These are phyloP conservation scores for Urocyon cinereoargenteus DNA, from an alignment of 2,797 vertebrate species.

Conservation along the genomic window DNA sequence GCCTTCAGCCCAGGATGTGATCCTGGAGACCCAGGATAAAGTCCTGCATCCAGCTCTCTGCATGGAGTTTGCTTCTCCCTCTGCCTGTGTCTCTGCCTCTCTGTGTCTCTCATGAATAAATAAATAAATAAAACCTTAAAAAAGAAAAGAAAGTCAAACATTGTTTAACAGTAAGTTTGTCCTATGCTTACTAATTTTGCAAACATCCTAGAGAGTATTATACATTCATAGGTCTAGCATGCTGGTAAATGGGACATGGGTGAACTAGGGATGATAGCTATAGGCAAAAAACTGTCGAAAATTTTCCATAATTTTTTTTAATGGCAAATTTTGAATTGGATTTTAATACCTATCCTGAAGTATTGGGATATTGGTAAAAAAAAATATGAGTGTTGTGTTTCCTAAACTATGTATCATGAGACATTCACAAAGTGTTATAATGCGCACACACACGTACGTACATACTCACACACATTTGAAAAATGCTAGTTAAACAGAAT, in stretches of 20 bases:
- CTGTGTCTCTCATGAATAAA: too few species aligned
- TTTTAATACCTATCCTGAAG: not conserved
- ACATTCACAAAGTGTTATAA: not conserved
- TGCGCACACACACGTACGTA: not conserved
- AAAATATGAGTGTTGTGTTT: not conserved
- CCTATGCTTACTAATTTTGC: not conserved
- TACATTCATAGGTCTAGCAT: not conserved
- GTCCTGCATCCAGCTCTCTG: too few species aligned
- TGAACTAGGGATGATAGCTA: not conserved
- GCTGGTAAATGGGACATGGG: not conserved
- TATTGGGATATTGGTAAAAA: not conserved
- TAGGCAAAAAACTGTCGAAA: not conserved
- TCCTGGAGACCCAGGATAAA: too few species aligned
- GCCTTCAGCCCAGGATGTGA: too few species aligned
- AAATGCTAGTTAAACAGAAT: not conserved
- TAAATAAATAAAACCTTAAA: too few species aligned
- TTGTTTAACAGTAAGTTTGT: not conserved
- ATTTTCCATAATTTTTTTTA: not conserved
- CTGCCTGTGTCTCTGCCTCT: too few species aligned
- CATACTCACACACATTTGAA: not conserved
- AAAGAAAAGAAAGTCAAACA: not conserved
- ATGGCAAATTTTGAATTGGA: not conserved
- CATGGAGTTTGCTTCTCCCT: too few species aligned
- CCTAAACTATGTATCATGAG: not conserved
- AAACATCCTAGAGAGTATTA: not conserved